A percentile compares a stretch with the other conserved stretches of the same genome.
Conservation (phyloP, 2,888 invertebrate species). For the Chironomus riparius region DNA sequence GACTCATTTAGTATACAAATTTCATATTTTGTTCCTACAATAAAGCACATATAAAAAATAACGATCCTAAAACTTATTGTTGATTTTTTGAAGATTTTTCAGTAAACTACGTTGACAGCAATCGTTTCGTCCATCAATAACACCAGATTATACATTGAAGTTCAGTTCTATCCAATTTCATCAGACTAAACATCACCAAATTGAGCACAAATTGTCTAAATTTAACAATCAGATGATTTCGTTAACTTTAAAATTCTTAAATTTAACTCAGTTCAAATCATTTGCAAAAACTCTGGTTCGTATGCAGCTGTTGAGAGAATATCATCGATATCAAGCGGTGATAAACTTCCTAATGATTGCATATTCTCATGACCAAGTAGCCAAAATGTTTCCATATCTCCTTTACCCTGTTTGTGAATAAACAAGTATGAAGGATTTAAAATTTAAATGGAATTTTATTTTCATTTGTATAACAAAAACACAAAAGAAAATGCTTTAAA, state of each 20-base stretch:
- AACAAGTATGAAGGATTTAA: neutral
- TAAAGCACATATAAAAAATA: too few relatives aligned
- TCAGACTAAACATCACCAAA: neutral
- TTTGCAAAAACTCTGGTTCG: slow-evolving; percentile 35
- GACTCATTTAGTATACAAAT: too few relatives aligned
- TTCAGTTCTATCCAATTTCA: neutral
- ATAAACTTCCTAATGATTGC: slow-evolving; percentile 26
- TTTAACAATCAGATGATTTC: too few relatives aligned
- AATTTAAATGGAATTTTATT: too few relatives aligned
- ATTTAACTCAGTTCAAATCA: slow-evolving; percentile 15
- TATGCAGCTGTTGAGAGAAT: neutral
- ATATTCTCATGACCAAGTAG: slow-evolving; percentile 41
- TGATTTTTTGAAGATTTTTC: too few relatives aligned
- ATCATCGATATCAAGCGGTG: neutral
- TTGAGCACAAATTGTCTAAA: too few relatives aligned
- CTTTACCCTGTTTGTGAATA: slow-evolving; percentile 44
- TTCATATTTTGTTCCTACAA: too few relatives aligned
- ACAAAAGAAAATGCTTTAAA: neutral
- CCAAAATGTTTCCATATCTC: slow-evolving; percentile 50
- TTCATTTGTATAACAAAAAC: too few relatives aligned
- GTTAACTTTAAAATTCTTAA: neutral
- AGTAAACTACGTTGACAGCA: too few relatives aligned
- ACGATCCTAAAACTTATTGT: too few relatives aligned
- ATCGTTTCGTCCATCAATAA: too few relatives aligned
- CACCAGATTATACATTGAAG: too few relatives aligned